Evolutionary conservation across 1,140 invertebrate species (phyloP), one percentile per base, ranked within the genome.

Genomic region (Drosophila mauritiana): DNA sequence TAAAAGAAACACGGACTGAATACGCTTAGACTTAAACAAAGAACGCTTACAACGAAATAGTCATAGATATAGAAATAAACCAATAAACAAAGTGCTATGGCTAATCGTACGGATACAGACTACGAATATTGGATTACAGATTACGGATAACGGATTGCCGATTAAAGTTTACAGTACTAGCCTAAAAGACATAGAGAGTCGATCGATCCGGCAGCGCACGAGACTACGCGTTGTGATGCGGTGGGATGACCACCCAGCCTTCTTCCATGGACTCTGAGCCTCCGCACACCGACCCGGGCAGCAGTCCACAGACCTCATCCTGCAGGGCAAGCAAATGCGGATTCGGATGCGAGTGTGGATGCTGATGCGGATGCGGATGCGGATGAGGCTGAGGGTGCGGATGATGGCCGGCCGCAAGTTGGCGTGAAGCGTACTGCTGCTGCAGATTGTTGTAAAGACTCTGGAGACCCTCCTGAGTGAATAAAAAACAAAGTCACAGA

Each of bases 361-460:
- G 31, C 31, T 31, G 25, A 25, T 49, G 63, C 0, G 15, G 54
- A 15, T 27, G 5, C 0, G 27, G 43, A 15, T 59, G 62, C 2
- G 40, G 54, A 40, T 65, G 59, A 0, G 58, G 15, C 10, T 59
- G 59, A 1, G 58, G 59, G 17, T 42, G 40, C 10, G 51, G 55
- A 39, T 49, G 55, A 51, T 43, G 49, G 31, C 70, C 53, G n/a
- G 61, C 27, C 40, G 72, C 37, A 11, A 69, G 69, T 58, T 75
- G 80, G 3, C 74, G 80, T 10, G 70, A 67, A 25, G 73, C 61
- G 64, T 72, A 78, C 43, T 85, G 85, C 70, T 90, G 80, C 52
- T 90, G 78, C 52, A 90, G 58, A 64, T 86, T 90, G n/a, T 89
- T 90, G 52, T 81, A 85, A n/a, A 84, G 67, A 49, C 67, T 81